Base-by-base conservation (phyloP, 2,113 vertebrate genomes). In the Cichladusa arquata region DNA sequence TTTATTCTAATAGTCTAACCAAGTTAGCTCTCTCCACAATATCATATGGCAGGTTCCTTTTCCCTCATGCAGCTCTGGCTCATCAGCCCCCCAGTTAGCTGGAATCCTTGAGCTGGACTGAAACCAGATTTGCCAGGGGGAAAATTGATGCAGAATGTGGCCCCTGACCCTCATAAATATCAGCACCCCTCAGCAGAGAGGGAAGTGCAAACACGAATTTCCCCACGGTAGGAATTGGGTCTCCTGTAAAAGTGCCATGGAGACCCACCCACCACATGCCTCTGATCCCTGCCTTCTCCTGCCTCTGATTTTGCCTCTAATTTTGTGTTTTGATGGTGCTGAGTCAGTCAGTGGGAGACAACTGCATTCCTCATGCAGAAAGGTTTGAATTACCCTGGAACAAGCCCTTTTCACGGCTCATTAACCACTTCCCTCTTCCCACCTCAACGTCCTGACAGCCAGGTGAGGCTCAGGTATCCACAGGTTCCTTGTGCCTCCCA, bases 331-430 rank as follows among this genome's bases (percentile, higher is more conserved):
- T 74, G 90, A n/a, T 78, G 85, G 92, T 47, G 8, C 85, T 86
- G 72, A 91, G 88, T 84, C 79, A 83, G 64, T 67, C 93, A 81
- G 82, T 74, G 93, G 76, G 81, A 93, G 74, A 96, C 73, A 78
- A 51, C 60, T 82, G 86, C 84, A 61, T 89, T 90, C 61, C 67
- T 87, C 74, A 38, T 51, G 81, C 70, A 61, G 36, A 76, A 42
- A 31, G 73, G 47, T 76, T 92, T 81, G 57, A 89, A 76, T 85
- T 91, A 66, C 70, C 86, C 56, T 33, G 9, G 71, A 61, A 69
- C 16, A 4, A 92, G 28, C 17, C 70, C 61, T 58, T 65, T 72
- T 45, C 66, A 28, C 12, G 31, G 65, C 78, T 92, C 44, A 2
- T 92, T 91, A 74, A 31, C 74, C n/a, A 2, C 82, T 83, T 87